Conservation (phyloP, 1,140 invertebrate species). For the Capitella teleta region DNA sequence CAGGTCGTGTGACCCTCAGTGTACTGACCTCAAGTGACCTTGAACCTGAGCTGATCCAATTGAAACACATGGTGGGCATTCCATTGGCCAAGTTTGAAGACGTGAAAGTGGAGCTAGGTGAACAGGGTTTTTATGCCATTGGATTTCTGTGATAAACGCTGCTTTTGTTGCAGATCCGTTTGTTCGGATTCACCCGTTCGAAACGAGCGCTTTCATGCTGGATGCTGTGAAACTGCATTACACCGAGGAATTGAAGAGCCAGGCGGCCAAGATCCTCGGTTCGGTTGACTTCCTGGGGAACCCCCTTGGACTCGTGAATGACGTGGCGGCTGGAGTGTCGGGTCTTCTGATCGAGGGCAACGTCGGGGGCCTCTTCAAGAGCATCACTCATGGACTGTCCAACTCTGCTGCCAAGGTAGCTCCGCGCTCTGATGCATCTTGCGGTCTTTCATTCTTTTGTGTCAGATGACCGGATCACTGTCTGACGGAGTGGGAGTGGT, state of each 20-base stretch:
- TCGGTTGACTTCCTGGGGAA: conserved; percentile 96
- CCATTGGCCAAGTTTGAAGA: conserved; percentile 93
- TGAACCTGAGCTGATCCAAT: conserved; percentile 56
- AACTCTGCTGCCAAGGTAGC: conserved; percentile 90
- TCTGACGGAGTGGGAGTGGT: conserved; percentile 82
- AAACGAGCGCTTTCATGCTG: conserved; percentile 69
- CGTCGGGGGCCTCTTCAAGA: conserved; percentile 80
- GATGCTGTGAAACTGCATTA: conserved; percentile 69
- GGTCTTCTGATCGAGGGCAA: conserved; percentile 80
- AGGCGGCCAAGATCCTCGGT: conserved; percentile 87
- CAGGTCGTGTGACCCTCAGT: conserved; percentile 69
- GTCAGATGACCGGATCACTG: conserved; percentile 59
- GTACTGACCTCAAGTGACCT: conserved; percentile 74
- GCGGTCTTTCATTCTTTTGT: background rate
- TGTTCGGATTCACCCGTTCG: conserved; percentile 72
- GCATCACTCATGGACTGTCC: conserved; percentile 91
- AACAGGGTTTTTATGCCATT: background rate
- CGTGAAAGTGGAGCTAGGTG: conserved; percentile 73
- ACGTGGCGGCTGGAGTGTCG: conserved; percentile 87
- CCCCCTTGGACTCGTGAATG: conserved; percentile 86
- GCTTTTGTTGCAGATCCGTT: conserved; percentile 57
- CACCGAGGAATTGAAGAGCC: conserved; percentile 82
- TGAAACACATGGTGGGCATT: conserved; percentile 76
- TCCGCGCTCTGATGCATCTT: background rate
- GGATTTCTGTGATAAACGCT: background rate